These are phyloP conservation scores for Priocnemis perturbator DNA, from an alignment of 2,888 invertebrate genomes.

Conservation along the genomic window DNA sequence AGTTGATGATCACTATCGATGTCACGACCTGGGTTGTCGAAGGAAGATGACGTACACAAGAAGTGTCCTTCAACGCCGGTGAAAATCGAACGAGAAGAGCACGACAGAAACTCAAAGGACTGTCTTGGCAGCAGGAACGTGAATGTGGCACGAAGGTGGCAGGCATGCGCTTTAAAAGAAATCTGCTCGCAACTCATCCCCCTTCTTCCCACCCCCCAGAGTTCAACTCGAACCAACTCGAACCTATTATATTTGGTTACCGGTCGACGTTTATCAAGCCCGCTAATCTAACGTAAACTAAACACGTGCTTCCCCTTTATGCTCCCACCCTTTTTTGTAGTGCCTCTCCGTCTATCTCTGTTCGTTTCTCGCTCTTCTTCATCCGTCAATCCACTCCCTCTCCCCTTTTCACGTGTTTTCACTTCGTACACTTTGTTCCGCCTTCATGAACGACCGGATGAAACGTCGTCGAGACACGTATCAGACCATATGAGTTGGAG, in stretches of 20 bases:
- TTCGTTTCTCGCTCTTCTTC: too few species aligned
- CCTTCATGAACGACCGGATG: too few species aligned
- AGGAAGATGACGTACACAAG: not conserved
- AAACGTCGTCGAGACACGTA: too few species aligned
- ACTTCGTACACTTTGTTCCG: too few species aligned
- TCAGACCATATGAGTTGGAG: too few species aligned
- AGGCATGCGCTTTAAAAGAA: constrained; percentile 60
- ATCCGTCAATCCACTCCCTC: too few species aligned
- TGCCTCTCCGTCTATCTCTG: too few species aligned
- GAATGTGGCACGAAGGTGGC: constrained; percentile 33
- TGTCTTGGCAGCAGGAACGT: constrained; percentile 41
- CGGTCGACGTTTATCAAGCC: constrained; percentile 30
- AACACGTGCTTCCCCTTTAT: constrained; percentile 21
- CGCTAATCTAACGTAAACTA: constrained; percentile 30
- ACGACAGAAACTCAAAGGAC: not conserved
- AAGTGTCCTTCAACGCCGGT: too few species aligned
- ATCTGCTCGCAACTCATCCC: constrained; percentile 33
- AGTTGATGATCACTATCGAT: too few species aligned
- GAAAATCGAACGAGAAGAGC: not conserved
- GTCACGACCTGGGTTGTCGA: not conserved
- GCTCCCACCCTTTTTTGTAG: too few species aligned
- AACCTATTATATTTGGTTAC: constrained; percentile 46
- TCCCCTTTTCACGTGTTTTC: too few species aligned
- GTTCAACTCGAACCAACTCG: constrained; percentile 36
- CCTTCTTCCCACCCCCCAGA: constrained; percentile 19